Evolutionary conservation across 2,797 vertebrate species (phyloP), one percentile per base, ranked within the genome.

Genomic region (Moxostoma hubbsi): DNA sequence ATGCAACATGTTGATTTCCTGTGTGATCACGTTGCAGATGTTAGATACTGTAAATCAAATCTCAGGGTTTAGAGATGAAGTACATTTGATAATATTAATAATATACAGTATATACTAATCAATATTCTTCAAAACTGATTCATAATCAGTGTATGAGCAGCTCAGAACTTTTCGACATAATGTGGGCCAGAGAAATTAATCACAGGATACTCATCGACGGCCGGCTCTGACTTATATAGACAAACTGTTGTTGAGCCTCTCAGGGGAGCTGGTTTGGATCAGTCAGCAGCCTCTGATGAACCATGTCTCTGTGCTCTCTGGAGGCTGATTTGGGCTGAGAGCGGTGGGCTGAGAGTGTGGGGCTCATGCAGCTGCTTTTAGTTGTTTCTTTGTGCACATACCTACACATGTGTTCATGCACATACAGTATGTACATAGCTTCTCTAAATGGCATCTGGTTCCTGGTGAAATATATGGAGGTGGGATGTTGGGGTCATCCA

Each of bases 281-380:
- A 81, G 73, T 89, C 90, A 85, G 79, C 91, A 87, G 87, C 87
- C 89, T 86, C 12, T 2, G 80, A 85, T 84, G 81, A 84, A 45
- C 59, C 76, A 73, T 62, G 63, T 90, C 86, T 89, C 90, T 83
- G 89, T 84, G 83, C 73, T 85, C 71, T 75, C 79, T 84, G 73
- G 79, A 62, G 81, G 70, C 79, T 65, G 85, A 85, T 88, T 87
- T 83, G 65, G 81, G 80, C 77, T 74, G 69, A 71, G 64, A 45
- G 57, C 45, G 62, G 46, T 51, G 62, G 74, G 63, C 68, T 9
- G 9, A 57, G 57, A n/a, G 24, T 16, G 55, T 24, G 55, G 73
- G 65, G 61, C 65, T 80, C 49, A 53, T 53, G 73, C 81, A 85
- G 79, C 84, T 85, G 81, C 81, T 81, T 85, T 64, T 69, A 76